Evolutionary conservation across 2,888 invertebrate genomes (phyloP).

Genomic region (Ecdyonurus torrentis): DNA sequence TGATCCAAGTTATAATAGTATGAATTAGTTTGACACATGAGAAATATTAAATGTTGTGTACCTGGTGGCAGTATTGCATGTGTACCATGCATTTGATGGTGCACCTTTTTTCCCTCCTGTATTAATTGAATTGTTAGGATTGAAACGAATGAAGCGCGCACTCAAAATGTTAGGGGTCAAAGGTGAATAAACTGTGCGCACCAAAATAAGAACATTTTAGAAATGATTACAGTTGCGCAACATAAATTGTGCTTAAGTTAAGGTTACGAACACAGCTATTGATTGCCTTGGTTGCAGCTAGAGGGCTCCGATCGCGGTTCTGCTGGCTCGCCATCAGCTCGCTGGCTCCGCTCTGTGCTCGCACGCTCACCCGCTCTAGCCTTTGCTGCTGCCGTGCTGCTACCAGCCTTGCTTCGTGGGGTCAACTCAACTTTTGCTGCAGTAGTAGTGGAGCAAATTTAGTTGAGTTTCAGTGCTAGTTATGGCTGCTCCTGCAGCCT

Average conservation of each 20-base stretch:
- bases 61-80: too few species aligned
- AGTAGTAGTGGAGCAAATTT: slow-evolving; percentile 18
- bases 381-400: neutral
- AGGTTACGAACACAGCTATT: slow-evolving; percentile 1
- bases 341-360: neutral
- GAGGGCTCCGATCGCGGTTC: neutral
- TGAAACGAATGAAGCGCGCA: too few species aligned
- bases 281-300: slow-evolving; percentile 1
- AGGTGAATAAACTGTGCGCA: too few species aligned
- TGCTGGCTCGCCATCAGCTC: neutral
- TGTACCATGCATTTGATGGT: too few species aligned
- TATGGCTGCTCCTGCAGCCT: slow-evolving; percentile 80
- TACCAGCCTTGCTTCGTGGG: neutral
- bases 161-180: too few species aligned
- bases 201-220: too few species aligned
- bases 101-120: neutral
- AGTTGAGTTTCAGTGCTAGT: slow-evolving; percentile 25
- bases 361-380: too few species aligned
- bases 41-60: too few species aligned
- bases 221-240: neutral
- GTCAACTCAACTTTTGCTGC: neutral
- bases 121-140: neutral
- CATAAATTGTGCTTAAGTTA: neutral
- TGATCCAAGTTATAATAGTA: too few species aligned
- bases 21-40: too few species aligned